phyloP scores from a whole-genome alignment of 2,888 invertebrate genomes.

The Hesperia comma region DNA sequence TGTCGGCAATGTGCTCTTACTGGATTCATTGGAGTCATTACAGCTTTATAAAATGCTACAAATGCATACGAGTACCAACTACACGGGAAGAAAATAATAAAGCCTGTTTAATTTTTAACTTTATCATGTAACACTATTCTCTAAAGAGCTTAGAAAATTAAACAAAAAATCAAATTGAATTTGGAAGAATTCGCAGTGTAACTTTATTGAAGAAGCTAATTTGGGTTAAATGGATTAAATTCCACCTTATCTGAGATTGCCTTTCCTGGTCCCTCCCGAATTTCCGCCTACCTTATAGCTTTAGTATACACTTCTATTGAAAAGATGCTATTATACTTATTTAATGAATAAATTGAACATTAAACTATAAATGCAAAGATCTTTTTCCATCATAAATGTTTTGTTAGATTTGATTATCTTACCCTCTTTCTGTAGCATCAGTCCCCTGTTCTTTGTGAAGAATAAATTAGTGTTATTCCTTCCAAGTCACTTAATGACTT shows the following conservation, averaged over 20 bases:
- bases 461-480: constrained; percentile 51
- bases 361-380: constrained; percentile 61
- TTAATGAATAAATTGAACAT: constrained; percentile 55
- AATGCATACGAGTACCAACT: constrained; percentile 2
- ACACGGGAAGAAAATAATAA: neutral
- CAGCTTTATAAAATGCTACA: constrained; percentile 26
- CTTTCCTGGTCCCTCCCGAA: constrained; percentile 61
- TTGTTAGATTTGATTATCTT: constrained; percentile 64
- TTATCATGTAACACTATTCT: too few relatives aligned
- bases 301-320: constrained; percentile 74
- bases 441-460: constrained; percentile 57
- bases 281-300: constrained; percentile 78
- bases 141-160: neutral
- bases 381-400: constrained; percentile 58
- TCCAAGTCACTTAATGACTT: constrained; percentile 60
- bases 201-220: constrained; percentile 5
- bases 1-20: constrained; percentile 5
- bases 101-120: too few relatives aligned
- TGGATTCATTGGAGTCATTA: constrained; percentile 38
- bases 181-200: neutral
- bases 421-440: constrained; percentile 60
- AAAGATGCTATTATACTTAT: constrained; percentile 64
- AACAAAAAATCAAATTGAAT: constrained; percentile 3
- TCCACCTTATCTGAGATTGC: constrained; percentile 20
- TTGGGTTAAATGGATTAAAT: constrained; percentile 17